Percentiles rank a stretch among this genome's conserved stretches.
Conservation (phyloP, 2,797 vertebrate genomes). For the Typhlichthys eigenmanni region DNA sequence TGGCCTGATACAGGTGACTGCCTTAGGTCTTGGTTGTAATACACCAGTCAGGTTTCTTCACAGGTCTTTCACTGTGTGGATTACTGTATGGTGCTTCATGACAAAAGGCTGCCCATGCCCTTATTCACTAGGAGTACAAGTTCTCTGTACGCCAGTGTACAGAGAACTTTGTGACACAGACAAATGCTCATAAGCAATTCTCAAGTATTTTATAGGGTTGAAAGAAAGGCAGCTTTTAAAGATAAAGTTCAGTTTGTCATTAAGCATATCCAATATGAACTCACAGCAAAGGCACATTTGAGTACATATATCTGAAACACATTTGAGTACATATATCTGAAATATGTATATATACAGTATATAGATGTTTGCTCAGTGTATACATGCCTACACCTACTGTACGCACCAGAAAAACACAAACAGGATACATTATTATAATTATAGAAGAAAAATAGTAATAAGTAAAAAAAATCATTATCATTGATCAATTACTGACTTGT, state of each 20-base stretch:
- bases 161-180: neutral
- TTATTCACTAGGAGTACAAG: too few species aligned
- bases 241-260: neutral
- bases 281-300: constrained; percentile 3
- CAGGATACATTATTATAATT: too few species aligned
- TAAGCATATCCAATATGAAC: constrained; percentile 8
- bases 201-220: too few species aligned
- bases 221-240: too few species aligned
- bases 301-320: neutral
- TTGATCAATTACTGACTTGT: too few species aligned
- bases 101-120: constrained; percentile 13
- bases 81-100: constrained; percentile 28
- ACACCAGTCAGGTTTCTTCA: constrained; percentile 13
- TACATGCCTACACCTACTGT: neutral
- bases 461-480: too few species aligned
- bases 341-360: neutral
- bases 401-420: neutral
- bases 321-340: neutral
- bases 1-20: constrained; percentile 15
- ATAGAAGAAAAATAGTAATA: too few species aligned
- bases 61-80: constrained; percentile 11
- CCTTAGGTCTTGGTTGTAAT: constrained; percentile 34
- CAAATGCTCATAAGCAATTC: neutral
- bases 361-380: neutral
- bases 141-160: too few species aligned